A percentile compares a stretch with the other conserved stretches of the same genome.
Evolutionary conservation across 2,113 vertebrate genomes (phyloP).

Genomic region (Bagarius yarrelli): DNA sequence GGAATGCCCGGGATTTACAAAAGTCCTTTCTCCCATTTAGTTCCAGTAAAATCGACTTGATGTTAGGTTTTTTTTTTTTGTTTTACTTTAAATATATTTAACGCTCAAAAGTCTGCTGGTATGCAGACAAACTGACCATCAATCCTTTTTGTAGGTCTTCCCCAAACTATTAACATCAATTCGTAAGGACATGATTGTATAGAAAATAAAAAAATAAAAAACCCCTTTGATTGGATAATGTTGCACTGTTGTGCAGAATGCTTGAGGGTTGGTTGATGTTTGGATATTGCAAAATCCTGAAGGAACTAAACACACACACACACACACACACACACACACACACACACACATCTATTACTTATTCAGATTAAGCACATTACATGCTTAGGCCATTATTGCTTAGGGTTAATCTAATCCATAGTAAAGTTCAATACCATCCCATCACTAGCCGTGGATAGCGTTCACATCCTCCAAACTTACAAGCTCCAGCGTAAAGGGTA

Average conservation of each 20-base stretch:
- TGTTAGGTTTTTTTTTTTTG: background rate
- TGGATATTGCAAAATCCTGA: too few relatives aligned
- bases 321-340: too few relatives aligned
- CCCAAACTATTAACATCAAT: background rate
- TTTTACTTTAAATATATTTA: background rate
- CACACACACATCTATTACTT: too few relatives aligned
- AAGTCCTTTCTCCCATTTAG: background rate
- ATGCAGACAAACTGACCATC: background rate
- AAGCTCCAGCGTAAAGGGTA: background rate
- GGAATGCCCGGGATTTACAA: background rate
- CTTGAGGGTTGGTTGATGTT: too few relatives aligned
- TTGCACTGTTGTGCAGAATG: too few relatives aligned
- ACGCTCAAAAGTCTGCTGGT: background rate
- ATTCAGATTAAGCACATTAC: too few relatives aligned
- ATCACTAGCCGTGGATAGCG: too few relatives aligned
- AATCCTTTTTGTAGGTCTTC: background rate
- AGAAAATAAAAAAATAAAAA: too few relatives aligned
- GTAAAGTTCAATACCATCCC: background rate
- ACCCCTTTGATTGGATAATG: too few relatives aligned
- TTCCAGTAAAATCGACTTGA: constrained; percentile 44
- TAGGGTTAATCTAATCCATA: too few relatives aligned
- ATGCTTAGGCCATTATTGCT: too few relatives aligned
- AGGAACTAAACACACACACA: too few relatives aligned
- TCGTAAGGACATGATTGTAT: background rate
- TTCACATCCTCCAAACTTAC: background rate